Evolutionary conservation across 2,113 vertebrate species (phyloP).

Genomic region (Salvelinus alpinus): DNA sequence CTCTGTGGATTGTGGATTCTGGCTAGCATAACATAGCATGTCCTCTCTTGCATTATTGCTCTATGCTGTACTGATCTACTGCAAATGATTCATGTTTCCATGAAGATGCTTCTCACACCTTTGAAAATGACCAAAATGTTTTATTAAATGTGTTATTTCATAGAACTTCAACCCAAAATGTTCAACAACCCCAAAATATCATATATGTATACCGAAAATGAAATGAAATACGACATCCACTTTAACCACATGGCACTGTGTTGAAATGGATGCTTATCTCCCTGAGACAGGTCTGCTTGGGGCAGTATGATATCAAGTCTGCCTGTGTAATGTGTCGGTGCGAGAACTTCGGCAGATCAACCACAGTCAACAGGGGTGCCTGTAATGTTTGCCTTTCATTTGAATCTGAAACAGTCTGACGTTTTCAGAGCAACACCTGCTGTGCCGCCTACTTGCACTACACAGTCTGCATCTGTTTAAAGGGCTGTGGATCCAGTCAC

Average conservation of each 20-base stretch:
- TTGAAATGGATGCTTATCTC: constrained; percentile 45
- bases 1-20: too few species aligned
- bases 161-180: neutral
- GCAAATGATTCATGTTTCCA: too few species aligned
- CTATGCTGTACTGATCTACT: too few species aligned
- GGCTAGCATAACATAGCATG: neutral
- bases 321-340: neutral
- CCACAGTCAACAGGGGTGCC: constrained; percentile 1
- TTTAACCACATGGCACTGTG: constrained; percentile 13
- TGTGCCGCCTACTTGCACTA: neutral
- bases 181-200: constrained; percentile 3
- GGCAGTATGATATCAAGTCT: constrained; percentile 42
- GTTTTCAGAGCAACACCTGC: neutral
- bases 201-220: constrained; percentile 12
- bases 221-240: constrained; percentile 30
- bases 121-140: too few species aligned
- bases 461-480: too few species aligned
- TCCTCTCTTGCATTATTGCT: too few species aligned
- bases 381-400: constrained; percentile 6
- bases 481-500: neutral
- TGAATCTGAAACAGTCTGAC: neutral
- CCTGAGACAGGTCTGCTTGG: constrained; percentile 46
- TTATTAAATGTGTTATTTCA: neutral
- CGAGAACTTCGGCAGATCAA: neutral
- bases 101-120: too few species aligned